Base-by-base conservation (phyloP, 2,888 invertebrate species). In the Celastrina argiolus region DNA sequence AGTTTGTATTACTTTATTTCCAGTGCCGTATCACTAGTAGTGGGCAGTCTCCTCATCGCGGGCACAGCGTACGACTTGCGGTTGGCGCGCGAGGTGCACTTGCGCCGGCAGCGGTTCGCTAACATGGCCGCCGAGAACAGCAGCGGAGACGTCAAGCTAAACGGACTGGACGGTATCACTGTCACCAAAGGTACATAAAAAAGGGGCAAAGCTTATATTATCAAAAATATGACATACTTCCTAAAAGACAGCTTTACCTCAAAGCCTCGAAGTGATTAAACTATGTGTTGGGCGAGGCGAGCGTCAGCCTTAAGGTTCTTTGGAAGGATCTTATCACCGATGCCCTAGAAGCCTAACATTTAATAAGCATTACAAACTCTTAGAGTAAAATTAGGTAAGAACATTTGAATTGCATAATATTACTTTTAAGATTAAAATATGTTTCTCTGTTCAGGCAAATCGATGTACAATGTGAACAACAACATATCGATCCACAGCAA, bases 21-120 rank as follows among this genome's bases (percentile, higher is more conserved):
- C 81, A 91, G 90, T 0, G 84, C 81, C 2, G 86, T 90, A 1
- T 81, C 80, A 66, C 74, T 76, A 67, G 34, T 80, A 1, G 81
- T 90, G 0, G 78, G 89, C 0, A 76, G 92, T 0, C 81, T 96
- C 65, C 92, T 96, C 76, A 78, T 93, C 22, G 77, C 89, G 10
- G 96, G 96, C 2, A 96, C 96, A 0, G 83, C 87, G 0, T 97
- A 96, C 82, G 97, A 97, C 84, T 83, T 94, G 76, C 92, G 92
- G 61, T 79, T 87, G 31, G 81, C 89, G 1, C 75, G 80, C 5
- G 84, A 81, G 41, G 84, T 87, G 78, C 83, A 80, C 75, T 71
- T 82, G 66, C 81, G 81, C 72, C 69, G 85, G 0, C 84, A 79
- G n/a, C 85, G 84, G 74, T 83, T 81, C 0, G 80, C 72, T 69